phyloP scores from a whole-genome alignment of 1,140 invertebrate species.

The Atta cephalotes region DNA sequence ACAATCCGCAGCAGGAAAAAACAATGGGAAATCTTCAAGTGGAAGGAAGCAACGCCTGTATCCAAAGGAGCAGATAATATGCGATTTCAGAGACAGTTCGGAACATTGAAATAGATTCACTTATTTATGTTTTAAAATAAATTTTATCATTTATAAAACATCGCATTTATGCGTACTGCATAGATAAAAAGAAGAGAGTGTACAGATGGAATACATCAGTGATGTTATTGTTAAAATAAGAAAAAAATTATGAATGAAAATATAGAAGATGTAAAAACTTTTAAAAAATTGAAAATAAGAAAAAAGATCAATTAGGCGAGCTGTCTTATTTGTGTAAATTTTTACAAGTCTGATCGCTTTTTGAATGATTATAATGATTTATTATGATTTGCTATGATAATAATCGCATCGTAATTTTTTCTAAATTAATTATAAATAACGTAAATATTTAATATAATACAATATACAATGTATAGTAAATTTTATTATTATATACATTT shows the following conservation, averaged over 20 bases:
- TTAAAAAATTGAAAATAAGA: background rate
- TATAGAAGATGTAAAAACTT: background rate
- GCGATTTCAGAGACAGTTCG: constrained; percentile 42
- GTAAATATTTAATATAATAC: background rate
- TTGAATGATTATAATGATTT: background rate
- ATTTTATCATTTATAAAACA: background rate
- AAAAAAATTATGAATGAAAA: background rate
- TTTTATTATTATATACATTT: background rate
- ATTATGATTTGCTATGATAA: background rate
- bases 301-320: background rate
- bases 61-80: constrained; percentile 37
- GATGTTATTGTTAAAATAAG: constrained; percentile 5
- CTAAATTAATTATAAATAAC: constrained; percentile 20
- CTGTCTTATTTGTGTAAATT: constrained; percentile 27
- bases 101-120: constrained; percentile 27
- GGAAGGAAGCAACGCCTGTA: constrained; percentile 42
- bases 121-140: constrained; percentile 2
- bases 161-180: background rate
- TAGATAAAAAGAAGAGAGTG: background rate
- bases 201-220: background rate
- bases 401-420: background rate
- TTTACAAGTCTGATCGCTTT: constrained; percentile 2
- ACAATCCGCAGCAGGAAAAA: background rate
- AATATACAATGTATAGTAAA: background rate
- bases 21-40: constrained; percentile 30